A percentile compares a stretch with the other conserved stretches of the same genome.
These are phyloP conservation scores for Apis laboriosa DNA, from an alignment of 1,140 invertebrate species.

Conservation along the genomic window DNA sequence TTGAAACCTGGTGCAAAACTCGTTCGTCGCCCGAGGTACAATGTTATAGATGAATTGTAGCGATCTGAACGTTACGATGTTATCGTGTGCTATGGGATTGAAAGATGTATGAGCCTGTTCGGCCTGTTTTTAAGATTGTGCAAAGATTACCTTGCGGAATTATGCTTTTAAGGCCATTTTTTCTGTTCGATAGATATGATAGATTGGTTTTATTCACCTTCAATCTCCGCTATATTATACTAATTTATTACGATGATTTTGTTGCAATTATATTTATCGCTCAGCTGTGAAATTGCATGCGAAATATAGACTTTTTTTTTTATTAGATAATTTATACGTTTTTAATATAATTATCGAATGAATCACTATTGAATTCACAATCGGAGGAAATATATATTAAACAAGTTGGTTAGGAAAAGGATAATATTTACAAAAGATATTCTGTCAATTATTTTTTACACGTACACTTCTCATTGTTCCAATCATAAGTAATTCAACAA, in stretches of 20 bases:
- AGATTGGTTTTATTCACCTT: not conserved
- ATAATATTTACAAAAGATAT: too few species aligned
- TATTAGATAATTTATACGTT: not conserved
- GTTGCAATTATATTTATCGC: not conserved
- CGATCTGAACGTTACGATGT: constrained; percentile 12
- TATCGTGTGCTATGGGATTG: not conserved
- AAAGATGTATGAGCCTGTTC: constrained; percentile 18
- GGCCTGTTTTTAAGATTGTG: not conserved
- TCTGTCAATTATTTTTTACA: not conserved
- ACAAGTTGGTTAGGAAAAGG: too few species aligned
- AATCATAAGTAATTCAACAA: too few species aligned
- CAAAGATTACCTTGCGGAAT: not conserved
- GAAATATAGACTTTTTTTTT: not conserved
- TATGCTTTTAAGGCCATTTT: not conserved
- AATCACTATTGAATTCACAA: too few species aligned
- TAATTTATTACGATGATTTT: constrained; percentile 3
- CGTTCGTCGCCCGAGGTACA: constrained; percentile 20
- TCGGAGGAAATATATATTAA: too few species aligned
- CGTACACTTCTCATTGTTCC: not conserved
- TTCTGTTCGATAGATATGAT: not conserved
- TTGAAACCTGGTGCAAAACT: constrained; percentile 5
- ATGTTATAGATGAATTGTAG: constrained; percentile 17
- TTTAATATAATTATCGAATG: not conserved
- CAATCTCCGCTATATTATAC: not conserved
- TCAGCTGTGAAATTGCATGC: too few species aligned